Conservation (phyloP, 2,888 invertebrate genomes). For the Nemoura dubitans region DNA sequence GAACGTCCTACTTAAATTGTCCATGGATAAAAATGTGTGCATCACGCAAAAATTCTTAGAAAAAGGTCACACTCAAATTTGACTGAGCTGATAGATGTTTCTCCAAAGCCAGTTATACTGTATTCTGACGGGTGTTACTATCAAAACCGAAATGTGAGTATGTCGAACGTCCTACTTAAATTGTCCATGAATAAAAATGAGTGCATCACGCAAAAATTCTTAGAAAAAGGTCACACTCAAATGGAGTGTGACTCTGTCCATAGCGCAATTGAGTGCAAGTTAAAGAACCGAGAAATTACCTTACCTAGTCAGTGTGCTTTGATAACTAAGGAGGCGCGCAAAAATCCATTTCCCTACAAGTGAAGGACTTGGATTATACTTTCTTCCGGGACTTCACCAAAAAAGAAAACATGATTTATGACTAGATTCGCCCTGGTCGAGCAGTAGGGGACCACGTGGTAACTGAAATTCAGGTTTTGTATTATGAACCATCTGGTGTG, state of each 20-base stretch:
- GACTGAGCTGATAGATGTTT: conserved; percentile 14
- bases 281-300: conserved; percentile 54
- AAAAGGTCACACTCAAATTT: too few species aligned
- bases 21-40: conserved; percentile 50
- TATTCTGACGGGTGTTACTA: conserved; percentile 54
- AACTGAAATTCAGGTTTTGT: conserved; percentile 49
- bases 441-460: conserved; percentile 52
- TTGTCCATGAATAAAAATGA: conserved; percentile 52
- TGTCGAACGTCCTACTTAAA: conserved; percentile 54
- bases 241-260: conserved; percentile 58
- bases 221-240: too few species aligned
- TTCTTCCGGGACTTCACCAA: conserved; percentile 2
- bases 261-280: conserved; percentile 56
- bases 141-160: conserved; percentile 54
- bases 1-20: conserved; percentile 53
- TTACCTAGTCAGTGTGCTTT: conserved; percentile 29
- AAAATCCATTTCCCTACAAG: conserved; percentile 49
- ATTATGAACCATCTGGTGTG: conserved; percentile 46
- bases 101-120: conserved; percentile 51
- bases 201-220: conserved; percentile 51
- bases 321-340: conserved; percentile 50
- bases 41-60: conserved; percentile 1
- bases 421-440: conserved; percentile 52
- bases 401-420: conserved; percentile 41
- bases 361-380: conserved; percentile 41